Evolutionary conservation across 2,888 invertebrate genomes (phyloP).

Genomic region (Coelopa pilipes): DNA sequence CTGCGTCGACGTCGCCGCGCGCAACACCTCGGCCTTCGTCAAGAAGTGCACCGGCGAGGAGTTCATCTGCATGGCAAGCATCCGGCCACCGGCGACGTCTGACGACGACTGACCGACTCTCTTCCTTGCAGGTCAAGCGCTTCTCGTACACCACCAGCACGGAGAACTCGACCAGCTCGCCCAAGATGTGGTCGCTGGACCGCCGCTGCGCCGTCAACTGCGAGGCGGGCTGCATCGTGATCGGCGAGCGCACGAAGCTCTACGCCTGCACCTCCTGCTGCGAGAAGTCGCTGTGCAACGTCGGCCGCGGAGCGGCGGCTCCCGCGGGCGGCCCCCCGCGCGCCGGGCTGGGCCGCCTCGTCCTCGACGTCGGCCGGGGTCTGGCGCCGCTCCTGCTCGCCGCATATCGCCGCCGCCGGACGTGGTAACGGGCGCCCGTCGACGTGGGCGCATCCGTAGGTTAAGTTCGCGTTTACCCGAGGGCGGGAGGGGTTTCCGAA

Average conservation of each 20-base stretch:
- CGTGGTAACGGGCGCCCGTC: constrained; percentile 33
- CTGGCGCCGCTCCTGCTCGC: background rate
- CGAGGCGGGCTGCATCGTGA: constrained; percentile 88
- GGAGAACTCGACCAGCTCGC: constrained; percentile 80
- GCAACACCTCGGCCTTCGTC: constrained; percentile 70
- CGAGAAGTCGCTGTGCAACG: constrained; percentile 81
- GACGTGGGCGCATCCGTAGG: background rate
- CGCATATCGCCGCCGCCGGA: background rate
- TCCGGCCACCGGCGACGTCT: background rate
- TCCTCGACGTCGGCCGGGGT: background rate
- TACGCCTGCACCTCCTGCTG: constrained; percentile 90
- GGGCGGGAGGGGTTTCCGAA: too few relatives aligned
- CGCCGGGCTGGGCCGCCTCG: constrained; percentile 54
- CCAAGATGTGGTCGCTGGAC: constrained; percentile 85
- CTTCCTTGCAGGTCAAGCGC: constrained; percentile 72
- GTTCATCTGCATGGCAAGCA: constrained; percentile 80
- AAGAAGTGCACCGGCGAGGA: constrained; percentile 81
- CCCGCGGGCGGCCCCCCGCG: constrained; percentile 51
- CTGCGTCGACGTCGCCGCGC: constrained; percentile 75
- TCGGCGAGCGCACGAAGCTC: constrained; percentile 88
- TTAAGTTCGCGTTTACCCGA: too few relatives aligned
- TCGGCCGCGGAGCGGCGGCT: constrained; percentile 71
- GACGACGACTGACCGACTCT: too few relatives aligned
- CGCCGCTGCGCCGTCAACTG: constrained; percentile 85
- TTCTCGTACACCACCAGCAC: constrained; percentile 86